Base-by-base conservation (phyloP, 2,797 vertebrate species). In the Hoplostethus atlanticus region DNA sequence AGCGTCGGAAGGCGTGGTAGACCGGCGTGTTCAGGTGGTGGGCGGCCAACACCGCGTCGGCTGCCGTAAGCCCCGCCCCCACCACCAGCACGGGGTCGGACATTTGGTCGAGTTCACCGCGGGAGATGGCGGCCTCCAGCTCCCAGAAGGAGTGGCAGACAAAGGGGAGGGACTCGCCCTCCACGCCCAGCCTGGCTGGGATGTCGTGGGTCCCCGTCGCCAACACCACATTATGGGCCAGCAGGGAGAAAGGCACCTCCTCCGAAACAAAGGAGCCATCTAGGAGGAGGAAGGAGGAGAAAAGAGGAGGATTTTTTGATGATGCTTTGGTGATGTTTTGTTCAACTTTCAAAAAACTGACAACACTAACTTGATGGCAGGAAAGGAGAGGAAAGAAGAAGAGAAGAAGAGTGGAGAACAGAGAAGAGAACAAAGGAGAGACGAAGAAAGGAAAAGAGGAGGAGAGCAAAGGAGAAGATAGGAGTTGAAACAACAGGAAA, bases 151-250 rank as follows among this genome's bases (percentile, higher is more conserved):
- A 94, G 87, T 96, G 95, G 71, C 89, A 92, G 12, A 96, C 93
- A 2, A 87, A 94, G 2, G 94, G 91, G 59, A 96, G 89, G 0
- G 89, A 91, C 88, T 96, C 95, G 0, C 95, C 95, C 38, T 94
- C 90, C 28, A 94, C 93, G 0, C 89, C 87, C 0, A 96, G 93
- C 10, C 89, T 31, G 1, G 93, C 93, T 0, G 95, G 95, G 77
- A 94, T 87, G 84, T 96, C 95, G 5, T 95, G 94, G 7, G 95
- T 95, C n/a, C 95, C 95, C 0, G 95, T 96, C 1, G 95, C 95
- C 71, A 96, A 50, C 9, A 96, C 94, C 65, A 95, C 93, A 0
- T 90, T 95, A 64, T 88, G 90, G 13, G 95, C 93, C 21, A 84
- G 36, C 13, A 95, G 44, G 0, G 89, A 87, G 77, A 96, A 96